Conservation (phyloP, 1,140 invertebrate genomes). For the Teleogryllus occipitalis region DNA sequence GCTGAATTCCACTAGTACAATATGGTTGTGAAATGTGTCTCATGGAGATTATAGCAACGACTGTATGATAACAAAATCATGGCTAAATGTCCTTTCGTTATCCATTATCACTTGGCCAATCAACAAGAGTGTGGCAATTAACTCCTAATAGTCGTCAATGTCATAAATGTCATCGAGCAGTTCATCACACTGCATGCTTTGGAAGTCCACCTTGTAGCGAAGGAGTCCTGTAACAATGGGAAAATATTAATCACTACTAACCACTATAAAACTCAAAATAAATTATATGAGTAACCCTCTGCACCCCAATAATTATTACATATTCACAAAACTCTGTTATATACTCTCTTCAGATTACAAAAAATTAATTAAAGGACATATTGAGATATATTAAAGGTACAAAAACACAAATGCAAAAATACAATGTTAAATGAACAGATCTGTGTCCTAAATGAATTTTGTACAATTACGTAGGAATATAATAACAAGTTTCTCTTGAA, state of each 20-base stretch:
- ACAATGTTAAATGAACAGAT: too few relatives aligned
- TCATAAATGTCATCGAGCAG: conserved; percentile 78
- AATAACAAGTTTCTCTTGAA: too few relatives aligned
- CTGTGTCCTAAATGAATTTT: too few relatives aligned
- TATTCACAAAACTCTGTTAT: too few relatives aligned
- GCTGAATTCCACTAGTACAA: not conserved
- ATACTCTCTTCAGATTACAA: too few relatives aligned
- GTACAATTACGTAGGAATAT: too few relatives aligned
- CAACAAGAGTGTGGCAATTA: not conserved
- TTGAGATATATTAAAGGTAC: too few relatives aligned
- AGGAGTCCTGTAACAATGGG: conserved; percentile 64
- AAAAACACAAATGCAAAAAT: too few relatives aligned
- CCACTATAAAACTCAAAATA: not conserved
- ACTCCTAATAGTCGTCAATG: conserved; percentile 82
- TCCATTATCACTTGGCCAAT: not conserved
- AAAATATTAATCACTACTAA: not conserved
- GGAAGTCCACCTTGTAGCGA: conserved; percentile 98
- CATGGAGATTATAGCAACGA: not conserved
- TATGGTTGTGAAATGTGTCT: not conserved
- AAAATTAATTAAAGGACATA: too few relatives aligned
- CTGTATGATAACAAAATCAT: not conserved
- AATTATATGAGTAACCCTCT: too few relatives aligned
- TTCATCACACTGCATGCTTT: conserved; percentile 88
- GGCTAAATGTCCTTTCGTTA: not conserved
- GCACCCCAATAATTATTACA: too few relatives aligned